phyloP scores from a whole-genome alignment of 1,140 invertebrate species.

The Lethrus apterus region DNA sequence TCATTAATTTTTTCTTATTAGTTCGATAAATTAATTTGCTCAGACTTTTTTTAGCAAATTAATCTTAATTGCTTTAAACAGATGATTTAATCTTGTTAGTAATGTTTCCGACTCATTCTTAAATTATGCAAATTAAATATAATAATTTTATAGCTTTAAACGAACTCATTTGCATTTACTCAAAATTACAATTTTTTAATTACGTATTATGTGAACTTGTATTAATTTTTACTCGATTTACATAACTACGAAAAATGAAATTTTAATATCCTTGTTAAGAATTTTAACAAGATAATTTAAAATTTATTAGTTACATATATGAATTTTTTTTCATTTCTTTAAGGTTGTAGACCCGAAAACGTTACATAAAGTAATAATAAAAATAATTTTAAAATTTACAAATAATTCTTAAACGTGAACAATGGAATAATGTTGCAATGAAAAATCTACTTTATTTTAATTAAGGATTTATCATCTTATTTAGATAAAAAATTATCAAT shows the following conservation, averaged over 20 bases:
- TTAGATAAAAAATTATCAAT: not conserved
- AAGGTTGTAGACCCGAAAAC: not conserved
- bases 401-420: no score
- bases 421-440: no score
- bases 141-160: slow-evolving; percentile 12
- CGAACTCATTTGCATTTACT: slow-evolving; percentile 13
- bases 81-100: no score
- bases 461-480: not conserved
- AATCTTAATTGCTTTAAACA: no score
- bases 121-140: no score
- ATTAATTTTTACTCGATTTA: slow-evolving; percentile 15
- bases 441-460: slow-evolving; percentile 1
- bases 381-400: no score
- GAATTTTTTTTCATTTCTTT: slow-evolving; percentile 1
- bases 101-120: no score
- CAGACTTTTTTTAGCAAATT: no score
- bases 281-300: slow-evolving; percentile 10
- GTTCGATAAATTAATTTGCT: no score
- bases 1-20: slow-evolving; percentile 13
- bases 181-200: slow-evolving; percentile 17
- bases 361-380: no score
- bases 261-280: slow-evolving; percentile 13
- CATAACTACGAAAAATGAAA: slow-evolving; percentile 11
- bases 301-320: not conserved
- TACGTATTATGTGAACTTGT: slow-evolving; percentile 13